These are phyloP conservation scores for Echinarachnius parma DNA, from an alignment of 53 echinoderm and acorn worm species.

Conservation along the genomic window DNA sequence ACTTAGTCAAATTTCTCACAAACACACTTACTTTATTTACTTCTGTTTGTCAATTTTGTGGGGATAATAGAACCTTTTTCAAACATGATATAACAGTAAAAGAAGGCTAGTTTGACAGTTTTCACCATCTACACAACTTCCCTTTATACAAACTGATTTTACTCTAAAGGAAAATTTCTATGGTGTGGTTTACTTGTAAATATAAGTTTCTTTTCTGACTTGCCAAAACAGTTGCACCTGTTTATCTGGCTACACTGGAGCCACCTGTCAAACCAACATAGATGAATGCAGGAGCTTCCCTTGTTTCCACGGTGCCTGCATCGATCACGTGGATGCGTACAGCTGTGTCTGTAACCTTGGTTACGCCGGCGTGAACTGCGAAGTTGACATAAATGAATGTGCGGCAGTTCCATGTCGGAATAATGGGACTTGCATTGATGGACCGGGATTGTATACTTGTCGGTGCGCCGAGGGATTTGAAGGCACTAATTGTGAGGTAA, in stretches of 20 bases:
- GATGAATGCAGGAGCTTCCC: slow-evolving; percentile 36
- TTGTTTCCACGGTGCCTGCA: slow-evolving; percentile 15
- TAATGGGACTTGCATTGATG: slow-evolving; percentile 20
- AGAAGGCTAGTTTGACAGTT: no score
- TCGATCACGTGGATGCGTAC: slow-evolving; percentile 21
- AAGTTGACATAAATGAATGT: slow-evolving; percentile 21
- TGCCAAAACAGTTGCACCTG: slow-evolving; percentile 44
- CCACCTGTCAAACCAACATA: slow-evolving; percentile 16
- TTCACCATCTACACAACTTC: no score
- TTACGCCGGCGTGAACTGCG: slow-evolving; percentile 12
- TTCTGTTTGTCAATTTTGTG: no score
- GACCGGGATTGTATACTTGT: slow-evolving; percentile 3
- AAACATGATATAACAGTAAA: no score
- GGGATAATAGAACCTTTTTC: no score
- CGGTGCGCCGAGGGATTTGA: slow-evolving; percentile 15
- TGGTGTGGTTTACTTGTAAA: no score
- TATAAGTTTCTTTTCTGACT: no score
- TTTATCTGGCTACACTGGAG: slow-evolving; percentile 18
- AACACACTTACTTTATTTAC: no score
- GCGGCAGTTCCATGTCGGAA: slow-evolving; percentile 11
- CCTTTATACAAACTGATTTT: no score
- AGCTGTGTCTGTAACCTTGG: slow-evolving; percentile 10
- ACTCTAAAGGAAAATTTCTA: no score
- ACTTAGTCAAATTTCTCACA: no score
- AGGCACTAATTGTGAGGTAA: slow-evolving; percentile 30